These are phyloP conservation scores for Pocota personata DNA, from an alignment of 2,888 invertebrate genomes.

Conservation along the genomic window DNA sequence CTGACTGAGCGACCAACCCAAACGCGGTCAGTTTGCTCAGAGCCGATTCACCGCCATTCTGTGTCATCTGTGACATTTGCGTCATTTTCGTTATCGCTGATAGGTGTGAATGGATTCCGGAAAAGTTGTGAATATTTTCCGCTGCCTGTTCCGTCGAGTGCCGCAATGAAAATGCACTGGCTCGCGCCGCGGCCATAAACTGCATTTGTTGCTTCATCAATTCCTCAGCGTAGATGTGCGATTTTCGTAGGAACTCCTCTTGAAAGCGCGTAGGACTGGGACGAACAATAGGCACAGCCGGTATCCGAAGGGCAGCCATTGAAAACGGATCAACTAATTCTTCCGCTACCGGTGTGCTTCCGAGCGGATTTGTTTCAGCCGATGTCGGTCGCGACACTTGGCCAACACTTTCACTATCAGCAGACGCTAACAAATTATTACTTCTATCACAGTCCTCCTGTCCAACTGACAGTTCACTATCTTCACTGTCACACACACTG, in stretches of 20 bases:
- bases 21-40: constrained; percentile 80
- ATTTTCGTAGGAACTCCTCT: constrained; percentile 82
- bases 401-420: constrained; percentile 64
- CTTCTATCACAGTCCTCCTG: constrained; percentile 84
- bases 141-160: constrained; percentile 58
- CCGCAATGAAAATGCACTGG: constrained; percentile 79
- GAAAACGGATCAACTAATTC: constrained; percentile 74
- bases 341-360: constrained; percentile 7
- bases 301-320: constrained; percentile 77
- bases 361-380: constrained; percentile 44
- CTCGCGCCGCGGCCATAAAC: constrained; percentile 82
- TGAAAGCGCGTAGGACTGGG: constrained; percentile 79
- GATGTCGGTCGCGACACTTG: constrained; percentile 72
- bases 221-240: constrained; percentile 82
- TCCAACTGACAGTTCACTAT: constrained; percentile 92
- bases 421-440: constrained; percentile 60
- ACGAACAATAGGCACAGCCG: constrained; percentile 74
- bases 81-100: constrained; percentile 88
- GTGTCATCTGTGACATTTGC: constrained; percentile 75
- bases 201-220: constrained; percentile 83
- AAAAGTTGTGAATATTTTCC: constrained; percentile 75
- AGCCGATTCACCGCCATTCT: constrained; percentile 66
- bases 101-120: constrained; percentile 87
- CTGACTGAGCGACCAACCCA: constrained; percentile 76
- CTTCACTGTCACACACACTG: constrained; percentile 88